A percentile compares a stretch with the other conserved stretches of the same genome.
Conservation (phyloP, 1,140 invertebrate genomes). For the Drosophila parabipectinata region DNA sequence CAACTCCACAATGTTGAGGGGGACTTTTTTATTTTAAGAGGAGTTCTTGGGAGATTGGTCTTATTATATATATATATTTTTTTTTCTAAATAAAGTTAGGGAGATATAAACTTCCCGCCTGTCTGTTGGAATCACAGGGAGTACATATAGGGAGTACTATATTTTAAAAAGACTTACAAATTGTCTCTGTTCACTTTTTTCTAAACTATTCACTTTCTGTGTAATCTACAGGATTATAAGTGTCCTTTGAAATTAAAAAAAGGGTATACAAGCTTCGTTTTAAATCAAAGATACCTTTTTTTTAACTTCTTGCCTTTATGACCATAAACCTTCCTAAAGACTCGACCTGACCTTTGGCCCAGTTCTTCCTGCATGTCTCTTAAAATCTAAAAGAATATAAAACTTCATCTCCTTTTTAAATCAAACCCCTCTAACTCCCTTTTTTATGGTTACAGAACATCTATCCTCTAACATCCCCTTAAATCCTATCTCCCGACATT, state of each 20-base stretch:
- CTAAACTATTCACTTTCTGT: too few relatives aligned
- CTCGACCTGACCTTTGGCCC: neutral
- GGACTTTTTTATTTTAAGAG: neutral
- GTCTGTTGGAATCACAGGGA: too few relatives aligned
- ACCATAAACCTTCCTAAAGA: neutral
- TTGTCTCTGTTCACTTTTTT: too few relatives aligned
- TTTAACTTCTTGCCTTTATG: slow-evolving; percentile 14
- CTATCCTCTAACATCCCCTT: too few relatives aligned
- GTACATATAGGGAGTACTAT: too few relatives aligned
- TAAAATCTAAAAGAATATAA: neutral
- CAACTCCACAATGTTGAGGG: neutral
- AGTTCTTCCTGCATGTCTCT: neutral
- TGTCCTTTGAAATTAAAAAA: too few relatives aligned
- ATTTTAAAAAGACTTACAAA: too few relatives aligned
- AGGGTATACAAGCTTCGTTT: neutral
- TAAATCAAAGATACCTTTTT: neutral
- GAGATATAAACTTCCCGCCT: too few relatives aligned
- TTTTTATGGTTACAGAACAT: neutral
- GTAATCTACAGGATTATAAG: too few relatives aligned
- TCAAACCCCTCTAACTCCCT: neutral
- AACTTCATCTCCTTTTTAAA: neutral
- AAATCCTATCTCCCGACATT: neutral
- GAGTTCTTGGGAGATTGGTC: neutral
- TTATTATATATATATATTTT: too few relatives aligned
- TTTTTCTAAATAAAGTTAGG: too few relatives aligned